phyloP scores from a whole-genome alignment of 2,797 vertebrate species.

The Falco berigora region DNA sequence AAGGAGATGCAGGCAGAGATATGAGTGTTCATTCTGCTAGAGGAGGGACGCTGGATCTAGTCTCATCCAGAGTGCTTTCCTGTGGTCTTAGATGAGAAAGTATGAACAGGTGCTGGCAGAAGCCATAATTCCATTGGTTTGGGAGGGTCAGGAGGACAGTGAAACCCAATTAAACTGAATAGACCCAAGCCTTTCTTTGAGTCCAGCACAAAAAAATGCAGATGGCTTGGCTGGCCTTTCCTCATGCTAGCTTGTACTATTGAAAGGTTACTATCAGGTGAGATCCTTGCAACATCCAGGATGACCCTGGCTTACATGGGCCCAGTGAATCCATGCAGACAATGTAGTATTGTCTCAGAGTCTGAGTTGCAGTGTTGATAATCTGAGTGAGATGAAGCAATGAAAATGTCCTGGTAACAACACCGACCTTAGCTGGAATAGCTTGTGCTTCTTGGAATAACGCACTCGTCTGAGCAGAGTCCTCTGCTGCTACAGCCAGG shows the following conservation, averaged over 20 bases:
- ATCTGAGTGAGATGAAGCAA: not conserved
- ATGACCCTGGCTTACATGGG: not conserved
- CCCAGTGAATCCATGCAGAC: not conserved
- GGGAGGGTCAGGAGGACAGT: not conserved
- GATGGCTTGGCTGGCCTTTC: not conserved
- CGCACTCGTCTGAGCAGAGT: not conserved
- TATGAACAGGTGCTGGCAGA: not conserved
- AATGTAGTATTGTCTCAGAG: not conserved
- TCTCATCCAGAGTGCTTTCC: not conserved
- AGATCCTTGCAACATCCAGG: not conserved
- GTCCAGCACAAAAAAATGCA: not conserved
- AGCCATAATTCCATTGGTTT: not conserved
- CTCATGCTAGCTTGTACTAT: not conserved
- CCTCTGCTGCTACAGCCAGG: not conserved
- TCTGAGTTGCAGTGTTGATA: not conserved
- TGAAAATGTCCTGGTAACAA: not conserved
- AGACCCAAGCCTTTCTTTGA: not conserved
- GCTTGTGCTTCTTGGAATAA: not conserved
- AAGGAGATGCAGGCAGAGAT: not conserved
- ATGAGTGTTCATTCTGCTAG: not conserved
- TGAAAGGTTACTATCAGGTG: not conserved
- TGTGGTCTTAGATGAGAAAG: not conserved
- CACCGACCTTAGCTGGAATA: not conserved
- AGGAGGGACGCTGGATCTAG: not conserved
- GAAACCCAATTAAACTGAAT: not conserved